Evolutionary conservation across 2,113 vertebrate genomes (phyloP), one percentile per base, ranked within the genome.

Genomic region (Bubo blakistoni): DNA sequence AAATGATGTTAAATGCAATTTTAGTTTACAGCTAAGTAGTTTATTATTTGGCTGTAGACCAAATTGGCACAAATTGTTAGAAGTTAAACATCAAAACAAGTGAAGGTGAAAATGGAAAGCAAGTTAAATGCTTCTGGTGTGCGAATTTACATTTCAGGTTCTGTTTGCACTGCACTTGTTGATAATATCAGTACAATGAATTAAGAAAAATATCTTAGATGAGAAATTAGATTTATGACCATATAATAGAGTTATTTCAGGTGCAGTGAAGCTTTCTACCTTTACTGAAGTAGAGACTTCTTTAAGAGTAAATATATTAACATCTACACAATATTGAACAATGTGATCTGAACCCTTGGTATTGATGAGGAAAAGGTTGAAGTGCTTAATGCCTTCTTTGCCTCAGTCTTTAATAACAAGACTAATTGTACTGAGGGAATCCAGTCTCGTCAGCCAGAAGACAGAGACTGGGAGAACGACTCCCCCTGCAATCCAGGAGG

Each of bases 1-100:
- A 96, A 96, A 78, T 66, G 34, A 74, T 81, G 38, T 70, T 63
- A 84, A 88, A 88, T 54, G 32, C 79, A 91, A 80, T 92, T 79
- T 89, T 62, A 58, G 26, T 70, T 79, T 77, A 46, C 36, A 90
- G 52, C 26, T 80, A 78, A 82, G 40, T 78, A 69, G 52, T 21
- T 92, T 92, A 79, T 88, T 91, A 72, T 94, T 95, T 96, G 84
- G 57, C 49, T 91, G 11, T 67, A 93, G 76, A 84, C 26, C 58
- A 94, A 92, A 79, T 65, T 63, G 57, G n/a, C 18, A 90, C 36
- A 61, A 89, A 87, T 27, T 92, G 4, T 79, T 94, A 77, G 44
- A 95, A 88, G 32, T 71, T 91, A 67, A 69, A 59, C 22, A 85
- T 84, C 72, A 94, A 94, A 96, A 94, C 22, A 92, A 89, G 18